A percentile compares a stretch with the other conserved stretches of the same genome.
Evolutionary conservation across 1,140 invertebrate species (phyloP).

Genomic region (Drosophila repletoides): DNA sequence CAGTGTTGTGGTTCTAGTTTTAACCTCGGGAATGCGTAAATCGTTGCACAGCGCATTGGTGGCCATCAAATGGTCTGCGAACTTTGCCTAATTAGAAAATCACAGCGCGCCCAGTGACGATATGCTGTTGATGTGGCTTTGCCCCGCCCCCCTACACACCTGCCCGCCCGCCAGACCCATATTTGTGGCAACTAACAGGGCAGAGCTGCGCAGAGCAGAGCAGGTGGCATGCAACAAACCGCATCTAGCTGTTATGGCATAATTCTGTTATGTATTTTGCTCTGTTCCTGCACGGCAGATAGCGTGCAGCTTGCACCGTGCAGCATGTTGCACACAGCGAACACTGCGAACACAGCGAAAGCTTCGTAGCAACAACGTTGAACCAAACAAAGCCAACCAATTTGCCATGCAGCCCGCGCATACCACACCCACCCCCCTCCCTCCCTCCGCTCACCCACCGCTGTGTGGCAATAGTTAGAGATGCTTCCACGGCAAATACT

Average conservation of each 20-base stretch:
- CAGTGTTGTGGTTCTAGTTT: constrained; percentile 29
- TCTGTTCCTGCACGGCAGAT: neutral
- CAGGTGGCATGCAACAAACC: neutral
- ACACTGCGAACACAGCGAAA: neutral
- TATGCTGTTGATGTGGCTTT: constrained; percentile 37
- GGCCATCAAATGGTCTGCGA: constrained; percentile 60
- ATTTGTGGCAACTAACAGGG: too few species aligned
- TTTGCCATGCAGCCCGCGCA: constrained; percentile 22
- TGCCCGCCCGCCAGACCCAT: too few species aligned
- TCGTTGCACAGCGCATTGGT: constrained; percentile 49
- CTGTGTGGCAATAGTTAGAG: constrained; percentile 15
- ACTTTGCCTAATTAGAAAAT: constrained; percentile 74
- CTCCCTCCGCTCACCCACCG: neutral
- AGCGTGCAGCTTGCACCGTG: neutral
- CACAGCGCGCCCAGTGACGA: constrained; percentile 56
- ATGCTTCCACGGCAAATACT: too few species aligned
- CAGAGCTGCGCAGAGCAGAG: too few species aligned
- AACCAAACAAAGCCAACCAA: constrained; percentile 31
- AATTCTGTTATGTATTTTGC: constrained; percentile 34
- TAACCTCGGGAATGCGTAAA: constrained; percentile 71
- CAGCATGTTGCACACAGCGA: too few species aligned
- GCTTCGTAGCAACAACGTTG: too few species aligned
- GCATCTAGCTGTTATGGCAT: constrained; percentile 29
- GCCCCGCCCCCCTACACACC: neutral
- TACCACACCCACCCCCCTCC: neutral